Conservation (phyloP, 1,140 invertebrate genomes). For the Pristionchus pacificus region DNA sequence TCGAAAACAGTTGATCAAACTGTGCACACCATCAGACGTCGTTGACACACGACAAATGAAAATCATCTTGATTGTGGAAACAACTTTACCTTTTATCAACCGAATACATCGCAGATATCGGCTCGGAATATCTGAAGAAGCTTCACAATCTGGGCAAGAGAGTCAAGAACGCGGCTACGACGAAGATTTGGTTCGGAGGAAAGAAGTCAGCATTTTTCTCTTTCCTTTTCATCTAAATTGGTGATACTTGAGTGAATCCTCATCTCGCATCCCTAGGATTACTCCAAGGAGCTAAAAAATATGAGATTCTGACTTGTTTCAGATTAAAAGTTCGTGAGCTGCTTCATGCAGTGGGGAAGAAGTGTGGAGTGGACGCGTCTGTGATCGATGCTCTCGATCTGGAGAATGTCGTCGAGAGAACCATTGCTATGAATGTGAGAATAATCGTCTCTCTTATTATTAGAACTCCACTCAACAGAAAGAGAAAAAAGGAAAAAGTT, state of each 20-base stretch:
- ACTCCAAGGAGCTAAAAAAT: too few relatives aligned
- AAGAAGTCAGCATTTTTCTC: conserved; percentile 19
- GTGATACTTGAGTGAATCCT: too few relatives aligned
- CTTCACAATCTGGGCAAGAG: conserved; percentile 39
- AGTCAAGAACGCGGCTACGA: conserved; percentile 37
- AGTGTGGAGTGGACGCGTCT: conserved; percentile 51
- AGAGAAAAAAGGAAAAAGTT: conserved; percentile 19
- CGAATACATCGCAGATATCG: conserved; percentile 31
- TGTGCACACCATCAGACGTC: background rate
- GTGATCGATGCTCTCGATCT: conserved; percentile 54
- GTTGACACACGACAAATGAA: background rate
- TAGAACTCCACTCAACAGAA: background rate
- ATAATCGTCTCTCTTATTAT: background rate
- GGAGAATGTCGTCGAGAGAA: conserved; percentile 55
- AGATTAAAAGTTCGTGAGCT: conserved; percentile 48
- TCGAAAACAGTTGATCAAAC: too few relatives aligned
- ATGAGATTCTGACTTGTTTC: too few relatives aligned
- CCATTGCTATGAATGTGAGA: conserved; percentile 47
- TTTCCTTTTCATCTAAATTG: too few relatives aligned
- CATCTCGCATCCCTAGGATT: too few relatives aligned
- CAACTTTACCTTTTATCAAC: too few relatives aligned
- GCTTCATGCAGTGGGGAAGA: conserved; percentile 55
- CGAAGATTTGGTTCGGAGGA: conserved; percentile 42
- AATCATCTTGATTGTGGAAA: background rate
- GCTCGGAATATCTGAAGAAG: conserved; percentile 42